These are phyloP conservation scores for Drosophila eohydei DNA, from an alignment of 2,888 invertebrate genomes.

Conservation along the genomic window DNA sequence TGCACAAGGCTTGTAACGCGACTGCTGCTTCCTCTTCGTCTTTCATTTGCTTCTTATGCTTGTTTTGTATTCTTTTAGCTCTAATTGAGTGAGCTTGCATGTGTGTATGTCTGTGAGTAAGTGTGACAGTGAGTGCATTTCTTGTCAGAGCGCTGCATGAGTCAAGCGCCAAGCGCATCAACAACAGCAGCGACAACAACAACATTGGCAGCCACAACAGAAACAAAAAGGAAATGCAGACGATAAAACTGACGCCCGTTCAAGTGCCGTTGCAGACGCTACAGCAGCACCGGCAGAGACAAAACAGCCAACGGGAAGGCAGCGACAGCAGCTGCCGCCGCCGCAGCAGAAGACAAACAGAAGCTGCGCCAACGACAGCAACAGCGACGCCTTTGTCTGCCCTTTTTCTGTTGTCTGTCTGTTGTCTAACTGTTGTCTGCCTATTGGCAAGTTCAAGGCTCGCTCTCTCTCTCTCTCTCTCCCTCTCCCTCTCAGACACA, in stretches of 20 bases:
- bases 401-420: conserved; percentile 10
- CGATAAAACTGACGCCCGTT: conserved; percentile 66
- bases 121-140: conserved; percentile 53
- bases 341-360: conserved; percentile 30
- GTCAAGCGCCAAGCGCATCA: conserved; percentile 69
- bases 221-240: conserved; percentile 59
- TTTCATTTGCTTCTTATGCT: conserved; percentile 26
- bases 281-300: conserved; percentile 24
- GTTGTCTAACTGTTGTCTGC: conserved; percentile 11
- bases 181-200: conserved; percentile 35
- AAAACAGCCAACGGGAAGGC: conserved; percentile 51
- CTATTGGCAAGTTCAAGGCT: conserved; percentile 81
- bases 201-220: conserved; percentile 23
- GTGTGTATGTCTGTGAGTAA: conserved; percentile 10
- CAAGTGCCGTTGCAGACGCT: conserved; percentile 55
- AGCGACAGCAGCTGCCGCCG: conserved; percentile 25
- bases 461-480: background rate
- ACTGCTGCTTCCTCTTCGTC: conserved; percentile 14
- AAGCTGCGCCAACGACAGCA: conserved; percentile 39
- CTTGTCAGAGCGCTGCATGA: conserved; percentile 69
- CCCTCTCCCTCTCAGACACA: background rate
- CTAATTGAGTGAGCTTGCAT: conserved; percentile 40
- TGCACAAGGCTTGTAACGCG: conserved; percentile 47
- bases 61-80: conserved; percentile 20
- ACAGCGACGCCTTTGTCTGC: conserved; percentile 21